A percentile compares a stretch with the other conserved stretches of the same genome.
Evolutionary conservation across 2,888 invertebrate genomes (phyloP).

Genomic region (Nemotelus pantherinus): DNA sequence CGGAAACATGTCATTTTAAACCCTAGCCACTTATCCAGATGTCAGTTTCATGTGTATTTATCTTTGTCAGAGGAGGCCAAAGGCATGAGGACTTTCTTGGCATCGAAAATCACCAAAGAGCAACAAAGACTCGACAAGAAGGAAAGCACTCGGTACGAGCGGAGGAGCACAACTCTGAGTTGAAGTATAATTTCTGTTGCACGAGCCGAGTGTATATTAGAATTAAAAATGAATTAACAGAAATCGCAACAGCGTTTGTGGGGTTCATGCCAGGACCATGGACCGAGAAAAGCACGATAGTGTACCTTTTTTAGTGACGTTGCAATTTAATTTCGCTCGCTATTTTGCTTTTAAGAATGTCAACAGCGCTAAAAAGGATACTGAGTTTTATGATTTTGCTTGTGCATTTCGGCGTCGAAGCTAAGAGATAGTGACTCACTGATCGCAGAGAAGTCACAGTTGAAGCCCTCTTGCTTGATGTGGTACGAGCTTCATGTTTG

Average conservation of each 20-base stretch:
- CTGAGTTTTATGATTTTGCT: neutral
- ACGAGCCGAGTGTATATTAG: conserved; percentile 25
- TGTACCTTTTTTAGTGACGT: conserved; percentile 41
- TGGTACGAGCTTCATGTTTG: conserved; percentile 30
- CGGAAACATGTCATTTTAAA: conserved; percentile 14
- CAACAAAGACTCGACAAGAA: neutral
- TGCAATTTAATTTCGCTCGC: conserved; percentile 49
- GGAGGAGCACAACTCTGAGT: neutral
- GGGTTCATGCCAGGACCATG: neutral
- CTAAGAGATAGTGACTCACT: neutral
- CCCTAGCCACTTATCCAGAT: conserved; percentile 40
- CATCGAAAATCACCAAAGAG: neutral
- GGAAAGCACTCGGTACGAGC: neutral
- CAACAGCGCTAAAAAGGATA: conserved; percentile 27
- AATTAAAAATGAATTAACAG: conserved; percentile 46
- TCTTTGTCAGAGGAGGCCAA: conserved; percentile 32
- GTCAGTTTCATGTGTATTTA: conserved; percentile 38
- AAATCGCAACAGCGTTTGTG: conserved; percentile 22
- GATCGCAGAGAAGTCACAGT: neutral
- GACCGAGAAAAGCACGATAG: neutral
- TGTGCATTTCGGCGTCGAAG: neutral
- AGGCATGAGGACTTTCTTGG: conserved; percentile 15
- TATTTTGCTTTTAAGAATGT: conserved; percentile 44
- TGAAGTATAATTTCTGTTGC: neutral
- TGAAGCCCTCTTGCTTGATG: conserved; percentile 8